A percentile compares a stretch with the other conserved stretches of the same genome.
These are phyloP conservation scores for Paramacrobiotus metropolitanus DNA, from an alignment of 1,140 invertebrate species.

Conservation along the genomic window DNA sequence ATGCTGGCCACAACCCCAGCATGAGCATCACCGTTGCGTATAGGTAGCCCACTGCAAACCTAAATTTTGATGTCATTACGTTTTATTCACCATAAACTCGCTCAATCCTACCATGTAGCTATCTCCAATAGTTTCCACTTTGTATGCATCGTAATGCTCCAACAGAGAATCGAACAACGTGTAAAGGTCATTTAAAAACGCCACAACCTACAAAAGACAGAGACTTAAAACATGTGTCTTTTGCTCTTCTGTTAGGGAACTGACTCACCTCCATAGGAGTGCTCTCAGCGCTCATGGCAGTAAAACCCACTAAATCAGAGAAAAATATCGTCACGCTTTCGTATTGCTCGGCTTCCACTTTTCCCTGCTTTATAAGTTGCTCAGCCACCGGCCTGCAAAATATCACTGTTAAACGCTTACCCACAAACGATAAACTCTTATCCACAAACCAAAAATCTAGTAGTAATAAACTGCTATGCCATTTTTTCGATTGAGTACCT, in stretches of 20 bases:
- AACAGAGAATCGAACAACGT: conserved; percentile 82
- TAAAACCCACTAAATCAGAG: conserved; percentile 95
- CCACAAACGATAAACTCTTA: too few species aligned
- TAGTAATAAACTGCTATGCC: too few species aligned
- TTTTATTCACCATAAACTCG: too few species aligned
- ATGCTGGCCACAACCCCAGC: conserved; percentile 89
- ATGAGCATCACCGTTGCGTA: conserved; percentile 64
- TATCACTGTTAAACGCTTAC: too few species aligned
- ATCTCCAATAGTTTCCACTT: conserved; percentile 35
- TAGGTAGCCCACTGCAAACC: conserved; percentile 66
- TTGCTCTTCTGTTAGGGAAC: too few species aligned
- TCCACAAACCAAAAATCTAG: too few species aligned
- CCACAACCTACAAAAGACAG: conserved; percentile 65
- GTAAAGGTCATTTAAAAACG: conserved; percentile 82
- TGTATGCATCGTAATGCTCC: conserved; percentile 83
- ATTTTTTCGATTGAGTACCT: conserved; percentile 35
- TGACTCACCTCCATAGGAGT: conserved; percentile 49
- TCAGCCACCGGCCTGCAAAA: conserved; percentile 29
- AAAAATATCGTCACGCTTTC: conserved; percentile 88
- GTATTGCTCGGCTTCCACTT: conserved; percentile 79
- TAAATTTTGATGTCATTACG: too few species aligned
- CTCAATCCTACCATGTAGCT: conserved; percentile 21
- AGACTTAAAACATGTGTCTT: too few species aligned
- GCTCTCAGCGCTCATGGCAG: conserved; percentile 76
- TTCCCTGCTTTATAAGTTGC: conserved; percentile 53